A percentile compares a stretch with the other conserved stretches of the same genome.
These are phyloP conservation scores for Distichodus sexfasciatus DNA, from an alignment of 2,797 vertebrate genomes.

Conservation along the genomic window DNA sequence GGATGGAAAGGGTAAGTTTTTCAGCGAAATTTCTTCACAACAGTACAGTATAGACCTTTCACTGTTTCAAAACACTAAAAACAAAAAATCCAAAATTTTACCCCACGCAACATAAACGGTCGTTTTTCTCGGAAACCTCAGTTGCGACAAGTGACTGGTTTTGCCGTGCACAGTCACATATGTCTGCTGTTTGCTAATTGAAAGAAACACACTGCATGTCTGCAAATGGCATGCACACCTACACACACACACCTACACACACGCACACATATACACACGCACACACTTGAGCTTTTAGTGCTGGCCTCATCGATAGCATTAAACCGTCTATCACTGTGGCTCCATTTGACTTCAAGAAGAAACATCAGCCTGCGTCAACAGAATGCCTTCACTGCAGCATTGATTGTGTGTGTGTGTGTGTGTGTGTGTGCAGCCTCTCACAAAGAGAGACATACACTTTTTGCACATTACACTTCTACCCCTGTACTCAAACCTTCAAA, in stretches of 20 bases:
- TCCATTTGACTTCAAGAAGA: slow-evolving; percentile 4
- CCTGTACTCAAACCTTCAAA: slow-evolving; percentile 3
- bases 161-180: no score
- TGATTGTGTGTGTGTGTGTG: background rate
- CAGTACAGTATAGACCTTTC: no score
- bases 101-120: no score
- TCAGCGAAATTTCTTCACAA: no score
- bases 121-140: no score
- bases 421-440: background rate
- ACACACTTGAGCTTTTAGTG: background rate
- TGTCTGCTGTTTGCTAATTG: no score
- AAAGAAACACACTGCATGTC: no score
- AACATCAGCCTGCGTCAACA: background rate
- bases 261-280: background rate
- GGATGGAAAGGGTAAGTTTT: no score
- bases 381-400: slow-evolving; percentile 1
- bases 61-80: no score
- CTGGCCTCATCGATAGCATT: background rate
- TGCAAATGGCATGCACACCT: background rate
- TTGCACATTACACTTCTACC: background rate
- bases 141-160: no score
- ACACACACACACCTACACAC: background rate
- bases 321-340: background rate
- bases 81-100: no score
- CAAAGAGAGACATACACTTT: no score